These are phyloP conservation scores for Stenotaenia linearis DNA, from an alignment of 2,888 invertebrate species.

Conservation along the genomic window DNA sequence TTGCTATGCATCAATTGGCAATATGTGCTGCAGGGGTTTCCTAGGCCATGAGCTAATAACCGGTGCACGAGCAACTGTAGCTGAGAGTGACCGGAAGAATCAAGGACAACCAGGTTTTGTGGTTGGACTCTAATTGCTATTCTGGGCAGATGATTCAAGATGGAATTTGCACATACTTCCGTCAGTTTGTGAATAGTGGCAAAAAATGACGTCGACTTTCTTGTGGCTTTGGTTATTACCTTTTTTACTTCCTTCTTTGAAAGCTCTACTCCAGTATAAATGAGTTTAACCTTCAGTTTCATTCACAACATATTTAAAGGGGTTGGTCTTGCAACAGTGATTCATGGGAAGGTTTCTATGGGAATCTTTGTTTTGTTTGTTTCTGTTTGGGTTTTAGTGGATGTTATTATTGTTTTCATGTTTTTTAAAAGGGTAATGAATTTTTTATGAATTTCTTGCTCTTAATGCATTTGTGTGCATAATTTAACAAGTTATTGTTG, in stretches of 20 bases:
- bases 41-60: neutral
- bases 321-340: slow-evolving; percentile 1
- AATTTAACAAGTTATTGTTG: no score
- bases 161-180: slow-evolving; percentile 3
- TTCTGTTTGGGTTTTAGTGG: neutral
- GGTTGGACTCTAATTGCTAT: slow-evolving; percentile 1
- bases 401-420: no score
- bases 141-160: neutral
- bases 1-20: neutral
- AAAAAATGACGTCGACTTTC: neutral
- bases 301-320: neutral
- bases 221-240: neutral
- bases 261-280: neutral
- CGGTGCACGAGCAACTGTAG: neutral
- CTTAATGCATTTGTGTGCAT: no score
- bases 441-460: no score
- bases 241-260: neutral
- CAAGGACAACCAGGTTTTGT: slow-evolving; percentile 12
- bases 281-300: slow-evolving; percentile 19
- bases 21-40: neutral
- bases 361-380: neutral
- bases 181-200: neutral
- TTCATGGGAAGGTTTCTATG: slow-evolving; percentile 8
- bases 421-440: no score
- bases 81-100: slow-evolving; percentile 19